phyloP scores from a whole-genome alignment of 2,888 invertebrate species.

The Stictocephala bisonia region DNA sequence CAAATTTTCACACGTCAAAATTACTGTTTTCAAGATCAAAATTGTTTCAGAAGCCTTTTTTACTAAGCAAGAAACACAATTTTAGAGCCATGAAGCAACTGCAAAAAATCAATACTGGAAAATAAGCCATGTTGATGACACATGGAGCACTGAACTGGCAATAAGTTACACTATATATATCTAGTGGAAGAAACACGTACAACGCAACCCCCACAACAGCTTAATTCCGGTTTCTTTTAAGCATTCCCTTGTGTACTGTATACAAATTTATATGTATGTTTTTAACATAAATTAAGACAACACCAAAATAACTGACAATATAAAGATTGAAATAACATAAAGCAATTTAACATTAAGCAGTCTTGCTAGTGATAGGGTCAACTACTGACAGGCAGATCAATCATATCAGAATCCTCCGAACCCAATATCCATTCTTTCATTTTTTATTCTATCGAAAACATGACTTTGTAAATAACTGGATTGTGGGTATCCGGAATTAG shows the following conservation, averaged over 20 bases:
- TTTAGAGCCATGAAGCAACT: too few relatives aligned
- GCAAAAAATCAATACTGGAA: too few relatives aligned
- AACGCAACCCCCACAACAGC: too few relatives aligned
- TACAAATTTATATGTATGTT: background rate
- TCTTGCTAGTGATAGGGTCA: conserved; percentile 49
- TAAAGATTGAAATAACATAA: conserved; percentile 15
- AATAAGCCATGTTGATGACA: too few relatives aligned
- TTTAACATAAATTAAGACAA: background rate
- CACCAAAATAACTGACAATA: background rate
- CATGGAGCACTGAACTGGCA: too few relatives aligned
- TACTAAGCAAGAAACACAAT: too few relatives aligned
- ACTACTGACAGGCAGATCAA: conserved; percentile 43
- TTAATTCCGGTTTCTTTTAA: too few relatives aligned
- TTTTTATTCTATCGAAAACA: conserved; percentile 68
- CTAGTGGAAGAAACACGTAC: too few relatives aligned
- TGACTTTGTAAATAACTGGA: conserved; percentile 64
- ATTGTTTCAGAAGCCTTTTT: too few relatives aligned
- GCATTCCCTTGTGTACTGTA: background rate
- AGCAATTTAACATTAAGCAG: conserved; percentile 40
- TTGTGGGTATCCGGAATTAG: conserved; percentile 63
- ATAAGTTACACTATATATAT: too few relatives aligned
- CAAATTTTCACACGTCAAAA: too few relatives aligned
- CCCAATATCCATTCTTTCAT: conserved; percentile 66
- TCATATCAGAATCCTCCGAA: conserved; percentile 67
- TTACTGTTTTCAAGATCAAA: too few relatives aligned